These are phyloP conservation scores for Drosophila bipectinata DNA, from an alignment of 1,140 invertebrate genomes.

Conservation along the genomic window DNA sequence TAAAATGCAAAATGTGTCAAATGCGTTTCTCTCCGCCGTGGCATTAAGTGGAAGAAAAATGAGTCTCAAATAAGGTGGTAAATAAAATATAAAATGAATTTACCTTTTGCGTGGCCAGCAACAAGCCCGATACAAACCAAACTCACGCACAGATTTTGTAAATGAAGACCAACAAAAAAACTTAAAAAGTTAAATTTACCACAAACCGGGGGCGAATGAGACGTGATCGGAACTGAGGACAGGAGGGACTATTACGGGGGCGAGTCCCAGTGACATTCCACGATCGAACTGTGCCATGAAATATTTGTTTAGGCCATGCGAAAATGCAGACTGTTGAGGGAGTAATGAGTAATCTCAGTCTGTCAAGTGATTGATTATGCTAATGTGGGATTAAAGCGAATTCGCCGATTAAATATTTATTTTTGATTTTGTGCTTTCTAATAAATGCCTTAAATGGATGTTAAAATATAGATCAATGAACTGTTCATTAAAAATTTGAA, in stretches of 20 bases:
- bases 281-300: constrained; percentile 18
- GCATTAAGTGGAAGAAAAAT: constrained; percentile 64
- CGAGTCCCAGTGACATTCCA: constrained; percentile 32
- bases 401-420: constrained; percentile 15
- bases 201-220: constrained; percentile 36
- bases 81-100: constrained; percentile 71
- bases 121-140: constrained; percentile 32
- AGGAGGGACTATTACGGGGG: constrained; percentile 12
- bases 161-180: constrained; percentile 58
- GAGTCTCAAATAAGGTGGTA: constrained; percentile 63
- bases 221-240: constrained; percentile 14
- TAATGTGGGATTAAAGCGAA: constrained; percentile 18
- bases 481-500: not conserved
- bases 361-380: constrained; percentile 33
- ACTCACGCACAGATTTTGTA: constrained; percentile 77
- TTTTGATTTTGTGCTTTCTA: constrained; percentile 7
- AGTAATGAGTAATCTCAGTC: constrained; percentile 27
- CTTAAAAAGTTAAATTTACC: constrained; percentile 35
- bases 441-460: not conserved
- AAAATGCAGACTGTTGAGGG: constrained; percentile 12
- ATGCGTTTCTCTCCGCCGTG: constrained; percentile 61
- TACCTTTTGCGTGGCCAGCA: constrained; percentile 72
- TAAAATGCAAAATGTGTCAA: constrained; percentile 81
- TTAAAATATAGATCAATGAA: not conserved
- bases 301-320: constrained; percentile 27